phyloP scores from a whole-genome alignment of 2,888 invertebrate species.

The Cacoxenus indagator region DNA sequence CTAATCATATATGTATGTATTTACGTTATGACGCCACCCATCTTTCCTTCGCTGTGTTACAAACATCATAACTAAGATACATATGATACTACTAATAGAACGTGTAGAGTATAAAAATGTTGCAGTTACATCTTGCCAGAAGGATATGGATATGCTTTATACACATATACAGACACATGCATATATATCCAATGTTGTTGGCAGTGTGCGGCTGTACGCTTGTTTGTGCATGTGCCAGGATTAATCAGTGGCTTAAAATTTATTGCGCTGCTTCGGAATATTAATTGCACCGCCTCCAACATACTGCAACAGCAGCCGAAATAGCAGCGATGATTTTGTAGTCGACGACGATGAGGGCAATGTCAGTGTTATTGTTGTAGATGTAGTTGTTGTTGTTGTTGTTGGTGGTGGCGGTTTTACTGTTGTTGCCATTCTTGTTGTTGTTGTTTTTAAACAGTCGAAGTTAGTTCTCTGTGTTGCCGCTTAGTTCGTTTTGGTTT shows the following conservation, averaged over 20 bases:
- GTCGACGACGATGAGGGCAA: not conserved
- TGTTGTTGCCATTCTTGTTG: too few relatives aligned
- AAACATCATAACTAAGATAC: too few relatives aligned
- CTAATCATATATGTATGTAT: too few relatives aligned
- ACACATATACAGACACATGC: not conserved
- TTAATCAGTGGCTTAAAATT: slow-evolving; percentile 55
- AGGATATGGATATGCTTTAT: not conserved
- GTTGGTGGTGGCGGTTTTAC: too few relatives aligned
- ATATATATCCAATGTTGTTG: not conserved
- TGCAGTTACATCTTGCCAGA: slow-evolving; percentile 23
- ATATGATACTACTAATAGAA: too few relatives aligned
- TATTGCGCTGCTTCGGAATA: slow-evolving; percentile 53
- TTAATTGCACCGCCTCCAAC: slow-evolving; percentile 47
- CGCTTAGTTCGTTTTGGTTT: not conserved
- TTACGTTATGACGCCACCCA: too few relatives aligned
- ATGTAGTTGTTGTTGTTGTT: too few relatives aligned
- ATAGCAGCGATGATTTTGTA: not conserved
- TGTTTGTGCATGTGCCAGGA: slow-evolving; percentile 36
- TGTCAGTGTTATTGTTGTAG: not conserved
- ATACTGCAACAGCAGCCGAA: not conserved
- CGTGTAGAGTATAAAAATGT: slow-evolving; percentile 19
- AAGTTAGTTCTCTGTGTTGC: not conserved
- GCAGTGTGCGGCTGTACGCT: not conserved
- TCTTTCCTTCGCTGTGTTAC: too few relatives aligned
- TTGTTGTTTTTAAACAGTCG: too few relatives aligned